Base-by-base conservation (phyloP, 1,140 invertebrate genomes). In the Lasioglossum albipes region DNA sequence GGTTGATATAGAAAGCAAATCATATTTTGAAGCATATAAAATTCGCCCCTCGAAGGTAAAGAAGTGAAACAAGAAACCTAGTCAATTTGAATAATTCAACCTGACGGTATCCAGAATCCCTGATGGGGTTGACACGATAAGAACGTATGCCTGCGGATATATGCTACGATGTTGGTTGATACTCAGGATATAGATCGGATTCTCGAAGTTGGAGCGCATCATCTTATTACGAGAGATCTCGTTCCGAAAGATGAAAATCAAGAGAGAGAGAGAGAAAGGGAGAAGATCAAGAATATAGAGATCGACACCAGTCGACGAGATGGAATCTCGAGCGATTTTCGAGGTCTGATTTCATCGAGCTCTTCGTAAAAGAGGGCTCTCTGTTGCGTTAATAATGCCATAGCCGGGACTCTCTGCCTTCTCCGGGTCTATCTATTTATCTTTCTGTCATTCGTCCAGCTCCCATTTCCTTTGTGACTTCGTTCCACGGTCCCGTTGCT, bases 361-460 rank as follows among this genome's bases (percentile, higher is more conserved):
- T 85, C 81, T 78, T 66, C 72, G 75, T 75, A 66, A 76, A 70
- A 66, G 70, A 73, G 66, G 9, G 77, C 72, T 59, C 68, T 72
- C 42, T 83, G 82, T 85, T 79, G 80, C 83, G 83, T 88, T 86
- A 89, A 87, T 88, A 89, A 89, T 70, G 80, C 73, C 68, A 57
- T 77, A 71, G 45, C 68, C 41, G 27, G 52, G 68, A 3, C 66
- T 71, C 73, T 68, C 22, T 9, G 36, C 45, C 81, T 84, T 82
- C 82, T 72, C 7, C 20, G 9, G 64, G 18, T 36, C 62, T 54
- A 41, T 70, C 79, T 82, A 62, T 83, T 84, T 74, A 67, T 79
- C 67, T 80, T 69, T 42, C 41, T 22, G 77, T 79, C 77, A 45
- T 41, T 84, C 16, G 57, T 73, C 72, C 67, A 13, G 2, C 22